These are phyloP conservation scores for Rhinolophus sinicus DNA, from an alignment of 2,113 vertebrate genomes.

Conservation along the genomic window DNA sequence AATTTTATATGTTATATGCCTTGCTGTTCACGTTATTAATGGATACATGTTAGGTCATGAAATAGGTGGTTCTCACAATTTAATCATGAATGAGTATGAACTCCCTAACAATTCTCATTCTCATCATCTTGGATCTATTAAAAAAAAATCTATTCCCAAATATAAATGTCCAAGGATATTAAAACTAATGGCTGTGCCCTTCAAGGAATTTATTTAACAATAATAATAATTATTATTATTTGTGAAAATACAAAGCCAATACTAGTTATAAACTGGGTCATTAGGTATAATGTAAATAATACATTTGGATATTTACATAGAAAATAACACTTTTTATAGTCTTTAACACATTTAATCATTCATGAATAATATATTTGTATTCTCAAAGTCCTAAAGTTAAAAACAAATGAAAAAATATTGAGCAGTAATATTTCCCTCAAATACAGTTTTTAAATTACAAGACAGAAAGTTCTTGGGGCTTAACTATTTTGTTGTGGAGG, in stretches of 20 bases:
- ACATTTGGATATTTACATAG: neutral
- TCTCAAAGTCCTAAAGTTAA: neutral
- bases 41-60: neutral
- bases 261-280: neutral
- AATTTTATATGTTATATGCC: neutral
- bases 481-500: neutral
- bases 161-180: neutral
- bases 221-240: neutral
- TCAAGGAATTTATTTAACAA: neutral
- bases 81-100: neutral
- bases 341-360: neutral
- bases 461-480: neutral
- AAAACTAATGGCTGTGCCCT: neutral
- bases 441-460: neutral
- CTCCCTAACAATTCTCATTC: neutral
- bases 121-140: neutral
- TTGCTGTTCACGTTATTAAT: neutral
- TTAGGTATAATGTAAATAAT: neutral
- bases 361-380: neutral
- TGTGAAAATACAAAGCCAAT: neutral
- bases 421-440: neutral
- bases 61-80: neutral
- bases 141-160: neutral
- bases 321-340: neutral
- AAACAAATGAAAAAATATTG: neutral